Percentiles rank a stretch among this genome's conserved stretches.
These are phyloP conservation scores for Liopterus haemorrhoidalis DNA, from an alignment of 2,888 invertebrate species.

Conservation along the genomic window DNA sequence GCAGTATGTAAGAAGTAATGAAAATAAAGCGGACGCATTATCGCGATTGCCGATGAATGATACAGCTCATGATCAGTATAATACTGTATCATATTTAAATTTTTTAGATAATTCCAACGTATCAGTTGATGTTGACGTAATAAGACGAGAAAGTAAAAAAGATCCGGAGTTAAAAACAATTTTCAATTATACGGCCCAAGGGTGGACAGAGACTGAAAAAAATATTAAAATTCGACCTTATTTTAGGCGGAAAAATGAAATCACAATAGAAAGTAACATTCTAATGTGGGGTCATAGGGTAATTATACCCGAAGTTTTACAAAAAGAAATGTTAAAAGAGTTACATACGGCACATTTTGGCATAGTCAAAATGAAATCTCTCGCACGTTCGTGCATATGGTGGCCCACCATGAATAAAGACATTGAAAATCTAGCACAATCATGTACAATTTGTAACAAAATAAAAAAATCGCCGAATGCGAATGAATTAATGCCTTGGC, in stretches of 20 bases:
- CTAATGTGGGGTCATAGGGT: constrained; percentile 6
- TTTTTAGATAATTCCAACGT: neutral
- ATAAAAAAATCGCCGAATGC: constrained; percentile 22
- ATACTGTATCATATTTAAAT: neutral
- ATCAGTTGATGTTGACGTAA: constrained; percentile 1
- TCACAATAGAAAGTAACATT: constrained; percentile 3
- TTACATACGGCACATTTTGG: constrained; percentile 5
- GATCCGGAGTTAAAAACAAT: neutral
- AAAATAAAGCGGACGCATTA: constrained; percentile 5
- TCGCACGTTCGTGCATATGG: constrained; percentile 15
- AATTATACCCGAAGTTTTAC: neutral
- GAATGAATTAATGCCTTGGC: constrained; percentile 26
- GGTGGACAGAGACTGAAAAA: constrained; percentile 6
- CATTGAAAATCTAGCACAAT: constrained; percentile 5
- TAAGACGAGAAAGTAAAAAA: constrained; percentile 1
- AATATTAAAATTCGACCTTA: constrained; percentile 4
- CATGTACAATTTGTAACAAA: constrained; percentile 14
- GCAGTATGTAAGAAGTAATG: neutral
- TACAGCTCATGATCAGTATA: neutral
- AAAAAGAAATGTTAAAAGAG: constrained; percentile 1
- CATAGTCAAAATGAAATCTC: constrained; percentile 4
- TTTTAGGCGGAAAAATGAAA: neutral
- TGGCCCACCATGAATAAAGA: constrained; percentile 16
- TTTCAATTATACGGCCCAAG: neutral
- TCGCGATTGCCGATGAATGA: neutral